Evolutionary conservation across 30 jellyfish, hydroid and myxozoan genomes (phyloP).

Genomic region (Cassiopea xamachana): DNA sequence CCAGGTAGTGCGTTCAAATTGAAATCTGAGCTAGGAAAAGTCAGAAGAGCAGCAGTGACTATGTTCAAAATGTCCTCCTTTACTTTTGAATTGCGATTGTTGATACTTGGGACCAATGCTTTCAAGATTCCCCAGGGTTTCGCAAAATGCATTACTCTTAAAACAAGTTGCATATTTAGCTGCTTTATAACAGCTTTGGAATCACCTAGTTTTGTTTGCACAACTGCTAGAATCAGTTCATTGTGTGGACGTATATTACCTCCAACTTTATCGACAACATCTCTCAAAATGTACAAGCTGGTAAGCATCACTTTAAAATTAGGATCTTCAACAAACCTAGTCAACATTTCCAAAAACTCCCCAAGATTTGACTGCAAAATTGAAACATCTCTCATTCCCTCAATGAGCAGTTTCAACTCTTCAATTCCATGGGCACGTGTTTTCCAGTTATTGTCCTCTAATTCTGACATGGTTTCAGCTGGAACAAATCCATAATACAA

Average conservation of each 20-base stretch:
- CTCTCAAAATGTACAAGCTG: constrained; percentile 70
- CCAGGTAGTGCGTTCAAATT: constrained; percentile 71
- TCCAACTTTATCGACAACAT: constrained; percentile 64
- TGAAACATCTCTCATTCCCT: constrained; percentile 43
- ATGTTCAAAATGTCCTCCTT: constrained; percentile 81
- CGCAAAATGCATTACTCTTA: constrained; percentile 82
- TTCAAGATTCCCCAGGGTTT: constrained; percentile 76
- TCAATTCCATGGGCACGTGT: constrained; percentile 87
- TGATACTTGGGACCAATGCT: constrained; percentile 64
- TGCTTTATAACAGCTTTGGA: constrained; percentile 79
- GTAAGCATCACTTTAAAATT: constrained; percentile 80
- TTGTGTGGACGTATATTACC: constrained; percentile 71
- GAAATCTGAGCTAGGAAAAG: constrained; percentile 90
- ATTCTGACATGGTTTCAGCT: constrained; percentile 64
- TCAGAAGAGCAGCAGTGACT: constrained; percentile 85
- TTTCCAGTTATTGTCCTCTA: constrained; percentile 76
- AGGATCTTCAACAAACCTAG: constrained; percentile 75
- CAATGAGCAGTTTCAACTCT: constrained; percentile 53
- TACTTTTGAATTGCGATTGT: constrained; percentile 76
- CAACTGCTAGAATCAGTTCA: constrained; percentile 61
- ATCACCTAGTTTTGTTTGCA: constrained; percentile 83
- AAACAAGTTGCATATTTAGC: constrained; percentile 58
- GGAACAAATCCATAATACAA: constrained; percentile 87
- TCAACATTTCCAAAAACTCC: constrained; percentile 67
- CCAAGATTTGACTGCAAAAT: constrained; percentile 37